Conservation (phyloP, 2,888 invertebrate species). For the Drepanosiphum platanoidis region DNA sequence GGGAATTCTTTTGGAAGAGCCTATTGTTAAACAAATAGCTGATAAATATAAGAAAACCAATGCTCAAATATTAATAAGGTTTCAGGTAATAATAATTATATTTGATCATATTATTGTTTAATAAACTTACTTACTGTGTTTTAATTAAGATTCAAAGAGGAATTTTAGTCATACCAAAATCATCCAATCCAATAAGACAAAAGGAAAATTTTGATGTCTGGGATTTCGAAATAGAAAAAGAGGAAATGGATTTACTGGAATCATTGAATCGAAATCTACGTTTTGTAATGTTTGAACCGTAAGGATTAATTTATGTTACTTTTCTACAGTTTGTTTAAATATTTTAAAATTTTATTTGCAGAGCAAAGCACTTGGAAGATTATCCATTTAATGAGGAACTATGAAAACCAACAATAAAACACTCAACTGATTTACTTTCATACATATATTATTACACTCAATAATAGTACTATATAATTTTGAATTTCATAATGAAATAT, state of each 20-base stretch:
- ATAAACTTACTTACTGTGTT: no score
- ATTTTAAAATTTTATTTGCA: slow-evolving; percentile 64
- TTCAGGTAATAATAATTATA: no score
- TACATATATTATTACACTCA: no score
- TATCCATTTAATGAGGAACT: slow-evolving; percentile 69
- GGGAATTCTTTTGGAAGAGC: slow-evolving; percentile 78
- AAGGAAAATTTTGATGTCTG: slow-evolving; percentile 64
- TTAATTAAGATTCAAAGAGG: slow-evolving; percentile 64
- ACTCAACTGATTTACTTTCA: no score
- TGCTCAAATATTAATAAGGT: slow-evolving; percentile 78
- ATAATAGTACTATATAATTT: no score
- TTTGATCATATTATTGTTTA: no score
- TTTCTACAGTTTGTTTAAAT: not conserved
- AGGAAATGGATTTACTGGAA: slow-evolving; percentile 64
- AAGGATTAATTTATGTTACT: slow-evolving; percentile 22
- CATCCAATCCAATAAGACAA: slow-evolving; percentile 64
- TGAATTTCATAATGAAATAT: no score
- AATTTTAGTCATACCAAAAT: slow-evolving; percentile 65
- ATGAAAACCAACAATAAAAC: not conserved
- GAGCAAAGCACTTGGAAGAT: slow-evolving; percentile 68
- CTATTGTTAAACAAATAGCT: slow-evolving; percentile 74
- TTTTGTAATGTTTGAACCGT: slow-evolving; percentile 58
- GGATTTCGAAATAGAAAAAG: slow-evolving; percentile 63
- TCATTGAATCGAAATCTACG: slow-evolving; percentile 63
- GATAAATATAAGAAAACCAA: slow-evolving; percentile 75